Conservation (phyloP, 2,113 vertebrate species). For the Lophotis ruficrista region DNA sequence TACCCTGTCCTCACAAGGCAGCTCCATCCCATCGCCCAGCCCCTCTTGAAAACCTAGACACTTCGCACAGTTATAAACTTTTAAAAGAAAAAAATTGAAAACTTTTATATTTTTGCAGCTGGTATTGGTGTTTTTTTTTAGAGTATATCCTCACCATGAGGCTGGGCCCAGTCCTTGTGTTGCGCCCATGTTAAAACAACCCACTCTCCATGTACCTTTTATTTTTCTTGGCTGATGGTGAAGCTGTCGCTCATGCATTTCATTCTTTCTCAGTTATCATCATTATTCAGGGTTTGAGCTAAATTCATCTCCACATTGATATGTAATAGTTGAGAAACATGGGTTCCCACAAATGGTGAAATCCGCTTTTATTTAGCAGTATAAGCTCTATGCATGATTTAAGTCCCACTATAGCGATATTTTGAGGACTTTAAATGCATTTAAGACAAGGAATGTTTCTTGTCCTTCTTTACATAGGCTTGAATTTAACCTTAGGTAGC, state of each 20-base stretch:
- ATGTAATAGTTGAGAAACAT: neutral
- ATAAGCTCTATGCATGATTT: neutral
- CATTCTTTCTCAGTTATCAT: neutral
- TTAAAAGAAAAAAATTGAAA: neutral
- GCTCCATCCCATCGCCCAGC: neutral
- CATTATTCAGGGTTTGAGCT: neutral
- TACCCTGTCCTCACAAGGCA: neutral
- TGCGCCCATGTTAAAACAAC: neutral
- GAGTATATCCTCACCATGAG: neutral
- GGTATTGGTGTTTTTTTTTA: neutral
- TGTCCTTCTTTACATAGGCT: neutral
- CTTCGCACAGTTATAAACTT: neutral
- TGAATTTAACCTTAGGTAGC: neutral
- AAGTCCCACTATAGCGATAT: neutral
- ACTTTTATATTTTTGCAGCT: neutral
- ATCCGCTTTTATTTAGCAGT: neutral
- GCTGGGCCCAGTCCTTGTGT: neutral
- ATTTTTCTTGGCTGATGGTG: neutral
- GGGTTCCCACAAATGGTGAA: neutral
- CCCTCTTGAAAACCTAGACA: too few species aligned
- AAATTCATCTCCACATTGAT: neutral
- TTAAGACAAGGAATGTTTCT: neutral
- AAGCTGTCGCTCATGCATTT: neutral
- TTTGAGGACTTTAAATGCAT: neutral
- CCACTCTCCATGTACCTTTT: neutral